These are phyloP conservation scores for Potamilus streckersoni DNA, from an alignment of 1,140 invertebrate genomes.

Conservation along the genomic window DNA sequence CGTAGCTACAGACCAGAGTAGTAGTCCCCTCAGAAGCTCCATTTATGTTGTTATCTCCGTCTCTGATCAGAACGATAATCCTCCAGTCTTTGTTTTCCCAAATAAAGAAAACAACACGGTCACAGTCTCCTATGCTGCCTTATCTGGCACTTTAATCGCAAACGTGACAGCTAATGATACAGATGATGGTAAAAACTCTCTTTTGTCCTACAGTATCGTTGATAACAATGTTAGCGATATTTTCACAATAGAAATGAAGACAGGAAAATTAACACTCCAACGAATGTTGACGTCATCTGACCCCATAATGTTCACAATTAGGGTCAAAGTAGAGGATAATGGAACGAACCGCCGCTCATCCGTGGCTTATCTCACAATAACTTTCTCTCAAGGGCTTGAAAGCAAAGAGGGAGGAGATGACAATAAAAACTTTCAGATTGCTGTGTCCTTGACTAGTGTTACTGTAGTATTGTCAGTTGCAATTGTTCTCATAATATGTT, in stretches of 20 bases:
- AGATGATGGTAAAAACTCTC: slow-evolving; percentile 94
- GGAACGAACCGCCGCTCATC: slow-evolving; percentile 26
- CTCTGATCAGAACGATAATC: slow-evolving; percentile 75
- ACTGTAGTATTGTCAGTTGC: slow-evolving; percentile 52
- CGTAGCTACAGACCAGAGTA: slow-evolving; percentile 78
- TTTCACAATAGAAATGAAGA: slow-evolving; percentile 84
- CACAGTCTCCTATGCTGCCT: slow-evolving; percentile 34
- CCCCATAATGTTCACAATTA: slow-evolving; percentile 22
- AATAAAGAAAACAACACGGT: slow-evolving; percentile 47
- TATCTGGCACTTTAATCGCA: slow-evolving; percentile 62
- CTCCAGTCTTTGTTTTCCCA: slow-evolving; percentile 43
- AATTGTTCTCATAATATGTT: slow-evolving; percentile 53
- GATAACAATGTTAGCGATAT: slow-evolving; percentile 81
- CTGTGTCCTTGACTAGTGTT: slow-evolving; percentile 48
- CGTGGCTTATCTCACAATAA: slow-evolving; percentile 20
- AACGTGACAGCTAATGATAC: slow-evolving; percentile 89
- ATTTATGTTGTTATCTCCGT: slow-evolving; percentile 68
- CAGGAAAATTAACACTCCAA: slow-evolving; percentile 81
- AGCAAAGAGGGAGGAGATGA: background rate
- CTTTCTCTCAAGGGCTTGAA: slow-evolving; percentile 8
- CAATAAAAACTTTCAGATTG: slow-evolving; percentile 52
- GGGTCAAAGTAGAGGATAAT: slow-evolving; percentile 32
- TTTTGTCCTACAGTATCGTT: slow-evolving; percentile 84
- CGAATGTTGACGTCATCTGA: slow-evolving; percentile 19
- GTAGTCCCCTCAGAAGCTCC: slow-evolving; percentile 59